These are phyloP conservation scores for Zophobas morio DNA, from an alignment of 1,140 invertebrate genomes.

Conservation along the genomic window DNA sequence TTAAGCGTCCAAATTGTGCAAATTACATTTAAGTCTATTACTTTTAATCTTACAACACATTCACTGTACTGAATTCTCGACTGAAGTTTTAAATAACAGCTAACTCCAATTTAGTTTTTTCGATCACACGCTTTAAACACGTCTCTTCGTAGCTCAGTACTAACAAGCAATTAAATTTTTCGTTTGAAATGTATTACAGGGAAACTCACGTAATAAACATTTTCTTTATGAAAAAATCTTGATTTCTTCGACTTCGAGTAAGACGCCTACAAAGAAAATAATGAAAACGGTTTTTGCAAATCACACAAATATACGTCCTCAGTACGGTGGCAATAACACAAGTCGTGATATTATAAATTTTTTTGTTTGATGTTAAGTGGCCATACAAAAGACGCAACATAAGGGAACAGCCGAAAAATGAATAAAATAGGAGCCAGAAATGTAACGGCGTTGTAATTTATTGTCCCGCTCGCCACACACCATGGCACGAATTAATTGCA, in stretches of 20 bases:
- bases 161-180: no score
- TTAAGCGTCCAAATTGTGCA: no score
- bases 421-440: slow-evolving; percentile 14
- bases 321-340: neutral
- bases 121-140: no score
- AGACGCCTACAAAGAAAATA: neutral
- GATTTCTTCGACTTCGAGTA: neutral
- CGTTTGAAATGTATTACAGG: no score
- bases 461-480: neutral
- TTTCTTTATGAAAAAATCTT: slow-evolving; percentile 1
- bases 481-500: slow-evolving; percentile 13
- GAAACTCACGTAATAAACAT: no score
- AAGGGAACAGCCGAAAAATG: slow-evolving; percentile 20
- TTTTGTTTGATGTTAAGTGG: slow-evolving; percentile 17
- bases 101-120: no score
- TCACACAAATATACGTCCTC: neutral
- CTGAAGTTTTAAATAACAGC: no score
- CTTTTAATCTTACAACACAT: no score
- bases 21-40: no score
- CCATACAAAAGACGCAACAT: slow-evolving; percentile 6
- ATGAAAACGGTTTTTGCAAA: slow-evolving; percentile 3
- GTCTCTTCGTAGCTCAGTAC: no score
- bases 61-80: no score
- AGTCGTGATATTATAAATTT: slow-evolving; percentile 8
- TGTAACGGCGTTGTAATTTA: neutral